Evolutionary conservation across 2,113 vertebrate species (phyloP), one percentile per base, ranked within the genome.

Genomic region (Oncorhynchus tshawytscha): DNA sequence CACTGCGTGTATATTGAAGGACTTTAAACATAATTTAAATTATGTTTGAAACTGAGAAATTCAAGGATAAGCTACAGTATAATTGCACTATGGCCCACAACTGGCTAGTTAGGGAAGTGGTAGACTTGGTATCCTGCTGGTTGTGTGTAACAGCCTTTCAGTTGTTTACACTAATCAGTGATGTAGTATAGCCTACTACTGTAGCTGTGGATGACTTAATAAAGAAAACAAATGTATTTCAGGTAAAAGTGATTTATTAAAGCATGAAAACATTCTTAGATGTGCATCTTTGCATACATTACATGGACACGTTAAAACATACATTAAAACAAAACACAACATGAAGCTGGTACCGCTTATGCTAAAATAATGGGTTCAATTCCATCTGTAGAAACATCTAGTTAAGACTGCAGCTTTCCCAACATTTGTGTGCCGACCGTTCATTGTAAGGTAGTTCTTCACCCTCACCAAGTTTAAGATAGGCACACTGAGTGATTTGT

Each of bases 221-320:
- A 54, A 18, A 45, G 39, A 57, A 7, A 22, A n/a, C 20, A 24
- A 22, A 62, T 62, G 59, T 62, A 24, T 22, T 57, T 57, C 54
- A 57, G 54, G 15, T 57, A 22, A 62, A 24, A 62, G 59, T 62
- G 59, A 22, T 62, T 62, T 68, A 68, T 68, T 68, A 39, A 68
- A 68, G 67, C 67, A 68, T 20, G 67, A 68, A 29, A 68, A 68
- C 31, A 68, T 68, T 68, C 31, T n/a, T 45, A 15, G 18, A 34
- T 68, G 67, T 68, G 67, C 15, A 68, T 68, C 31, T 68, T 68
- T 45, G 31, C 67, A 68, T 34, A 68, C 31, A 34, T 68, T 31
- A 68, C 67, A 68, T 3, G 18, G 27, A 68, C 15, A 15, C 18
- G 7, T 68, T 9, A 68, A 68, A 68, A 20, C 31, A 39, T 67